These are phyloP conservation scores for Semnornis frantzii DNA, from an alignment of 2,113 vertebrate species.

Conservation along the genomic window DNA sequence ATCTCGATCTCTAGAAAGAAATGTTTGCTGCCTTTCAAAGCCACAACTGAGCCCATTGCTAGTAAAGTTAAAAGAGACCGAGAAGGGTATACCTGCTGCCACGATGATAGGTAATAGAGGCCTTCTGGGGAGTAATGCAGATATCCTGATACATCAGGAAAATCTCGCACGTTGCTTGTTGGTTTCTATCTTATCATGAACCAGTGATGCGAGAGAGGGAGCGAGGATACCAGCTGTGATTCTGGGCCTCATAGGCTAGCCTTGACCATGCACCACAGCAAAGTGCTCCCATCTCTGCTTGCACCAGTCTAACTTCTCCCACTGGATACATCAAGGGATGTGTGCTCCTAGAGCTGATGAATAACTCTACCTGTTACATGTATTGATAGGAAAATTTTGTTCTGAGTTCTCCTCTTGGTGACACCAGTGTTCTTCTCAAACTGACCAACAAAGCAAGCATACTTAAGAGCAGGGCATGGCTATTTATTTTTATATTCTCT, in stretches of 20 bases:
- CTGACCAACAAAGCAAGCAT: not conserved
- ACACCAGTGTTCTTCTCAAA: not conserved
- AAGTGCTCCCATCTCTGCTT: not conserved
- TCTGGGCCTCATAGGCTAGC: not conserved
- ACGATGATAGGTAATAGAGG: not conserved
- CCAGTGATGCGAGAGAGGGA: rapidly evolving
- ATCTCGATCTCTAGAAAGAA: not conserved
- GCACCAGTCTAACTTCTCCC: not conserved
- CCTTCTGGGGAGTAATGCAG: not conserved
- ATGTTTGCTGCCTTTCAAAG: not conserved
- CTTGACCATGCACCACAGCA: not conserved
- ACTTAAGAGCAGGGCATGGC: not conserved
- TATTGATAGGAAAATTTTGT: not conserved
- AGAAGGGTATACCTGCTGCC: not conserved
- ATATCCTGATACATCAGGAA: not conserved
- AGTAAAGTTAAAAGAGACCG: not conserved
- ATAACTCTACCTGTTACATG: not conserved
- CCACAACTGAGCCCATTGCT: not conserved
- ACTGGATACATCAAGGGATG: not conserved
- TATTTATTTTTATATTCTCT: not conserved
- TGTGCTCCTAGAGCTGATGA: not conserved
- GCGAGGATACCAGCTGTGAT: not conserved
- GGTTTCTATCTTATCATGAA: not conserved
- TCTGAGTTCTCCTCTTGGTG: not conserved
- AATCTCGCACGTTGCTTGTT: rapidly evolving